Percentiles rank a stretch among this genome's conserved stretches.
These are phyloP conservation scores for Mongoloraphidia duomilia DNA, from an alignment of 2,888 invertebrate species.

Conservation along the genomic window DNA sequence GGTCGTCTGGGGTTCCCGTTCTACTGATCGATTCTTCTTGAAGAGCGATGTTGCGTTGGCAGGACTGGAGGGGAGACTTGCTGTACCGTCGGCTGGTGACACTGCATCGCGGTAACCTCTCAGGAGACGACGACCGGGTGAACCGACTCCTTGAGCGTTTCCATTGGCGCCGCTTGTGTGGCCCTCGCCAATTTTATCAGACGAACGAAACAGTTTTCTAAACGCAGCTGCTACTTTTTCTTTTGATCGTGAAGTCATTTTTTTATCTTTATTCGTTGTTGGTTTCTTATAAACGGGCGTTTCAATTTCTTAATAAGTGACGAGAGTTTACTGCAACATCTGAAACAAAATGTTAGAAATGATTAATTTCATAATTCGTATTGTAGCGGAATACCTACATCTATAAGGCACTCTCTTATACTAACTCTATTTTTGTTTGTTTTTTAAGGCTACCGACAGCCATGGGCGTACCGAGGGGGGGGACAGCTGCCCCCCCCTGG, in stretches of 20 bases:
- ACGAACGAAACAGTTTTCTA: slow-evolving; percentile 60
- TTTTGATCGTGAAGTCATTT: slow-evolving; percentile 64
- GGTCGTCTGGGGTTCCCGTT: slow-evolving; percentile 25
- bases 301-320: too few species aligned
- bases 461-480: too few species aligned
- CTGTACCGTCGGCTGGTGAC: slow-evolving; percentile 28
- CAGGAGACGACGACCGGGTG: slow-evolving; percentile 26
- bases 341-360: too few species aligned
- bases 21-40: slow-evolving; percentile 27
- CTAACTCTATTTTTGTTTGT: too few species aligned
- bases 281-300: too few species aligned
- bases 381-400: too few species aligned
- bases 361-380: too few species aligned
- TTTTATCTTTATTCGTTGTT: slow-evolving; percentile 10
- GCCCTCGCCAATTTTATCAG: slow-evolving; percentile 51
- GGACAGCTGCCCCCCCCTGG: too few species aligned
- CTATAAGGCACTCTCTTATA: too few species aligned
- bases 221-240: slow-evolving; percentile 71
- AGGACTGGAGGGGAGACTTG: slow-evolving; percentile 35
- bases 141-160: slow-evolving; percentile 30
- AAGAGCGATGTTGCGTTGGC: slow-evolving; percentile 27
- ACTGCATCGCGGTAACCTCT: slow-evolving; percentile 22
- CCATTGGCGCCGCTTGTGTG: slow-evolving; percentile 32
- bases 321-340: too few species aligned
- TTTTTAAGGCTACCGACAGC: too few species aligned